Conservation (phyloP, 2,797 vertebrate genomes). For the Tokudaia tokunoshimensis region DNA sequence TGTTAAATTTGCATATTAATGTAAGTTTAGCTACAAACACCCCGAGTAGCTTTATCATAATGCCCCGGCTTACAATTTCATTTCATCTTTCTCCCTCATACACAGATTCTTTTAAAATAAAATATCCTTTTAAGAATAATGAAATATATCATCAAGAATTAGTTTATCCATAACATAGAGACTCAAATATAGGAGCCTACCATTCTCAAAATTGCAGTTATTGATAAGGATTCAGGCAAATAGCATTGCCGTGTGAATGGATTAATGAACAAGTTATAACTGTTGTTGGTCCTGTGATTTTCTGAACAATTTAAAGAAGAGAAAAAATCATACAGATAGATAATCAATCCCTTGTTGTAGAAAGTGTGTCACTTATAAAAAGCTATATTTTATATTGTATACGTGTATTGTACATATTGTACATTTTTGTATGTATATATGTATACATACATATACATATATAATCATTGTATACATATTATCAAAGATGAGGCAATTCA, state of each 20-base stretch:
- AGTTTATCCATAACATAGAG: background rate
- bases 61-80: background rate
- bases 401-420: background rate
- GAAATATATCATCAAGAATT: background rate
- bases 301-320: background rate
- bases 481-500: background rate
- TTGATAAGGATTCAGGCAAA: background rate
- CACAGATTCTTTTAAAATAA: background rate
- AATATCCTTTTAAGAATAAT: background rate
- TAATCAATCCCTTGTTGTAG: background rate
- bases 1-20: background rate
- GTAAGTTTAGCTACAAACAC: background rate
- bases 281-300: background rate
- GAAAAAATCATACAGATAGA: background rate
- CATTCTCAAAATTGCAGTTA: conserved; percentile 1
- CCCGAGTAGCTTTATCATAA: conserved; percentile 15
- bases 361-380: background rate
- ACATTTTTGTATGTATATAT: background rate
- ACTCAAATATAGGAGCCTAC: background rate
- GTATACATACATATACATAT: background rate
- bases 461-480: background rate
- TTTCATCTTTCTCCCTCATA: background rate
- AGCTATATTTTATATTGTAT: too few species aligned
- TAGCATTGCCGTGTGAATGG: background rate
- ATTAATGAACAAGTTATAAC: background rate